Evolutionary conservation across 2,888 invertebrate genomes (phyloP).

Genomic region (Oxyteleia sp.): DNA sequence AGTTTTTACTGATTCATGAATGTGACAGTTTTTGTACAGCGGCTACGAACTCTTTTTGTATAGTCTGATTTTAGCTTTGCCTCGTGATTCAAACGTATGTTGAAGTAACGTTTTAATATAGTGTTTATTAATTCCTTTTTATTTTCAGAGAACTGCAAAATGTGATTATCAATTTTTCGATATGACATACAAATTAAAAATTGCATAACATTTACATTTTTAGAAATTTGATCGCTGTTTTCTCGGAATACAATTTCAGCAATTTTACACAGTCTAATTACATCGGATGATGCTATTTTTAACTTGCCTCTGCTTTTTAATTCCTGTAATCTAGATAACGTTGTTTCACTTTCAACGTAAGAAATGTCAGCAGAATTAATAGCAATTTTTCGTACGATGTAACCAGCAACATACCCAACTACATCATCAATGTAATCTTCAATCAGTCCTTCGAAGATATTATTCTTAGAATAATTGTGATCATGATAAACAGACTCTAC

Average conservation of each 20-base stretch:
- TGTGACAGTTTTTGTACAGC: not conserved
- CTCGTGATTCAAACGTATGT: not conserved
- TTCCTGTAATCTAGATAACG: slow-evolving; percentile 8
- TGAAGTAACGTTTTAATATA: slow-evolving; percentile 5
- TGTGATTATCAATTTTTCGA: not conserved
- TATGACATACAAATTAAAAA: not conserved
- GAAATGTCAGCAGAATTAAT: not conserved
- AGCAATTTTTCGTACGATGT: slow-evolving; percentile 6
- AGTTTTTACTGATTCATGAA: slow-evolving; percentile 14
- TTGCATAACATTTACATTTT: not conserved
- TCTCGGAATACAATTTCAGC: slow-evolving; percentile 34
- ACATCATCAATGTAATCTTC: slow-evolving; percentile 14
- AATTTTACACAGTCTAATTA: slow-evolving; percentile 14
- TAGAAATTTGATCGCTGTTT: not conserved
- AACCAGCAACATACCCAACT: slow-evolving; percentile 21
- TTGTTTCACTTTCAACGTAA: slow-evolving; percentile 6
- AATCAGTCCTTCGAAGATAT: not conserved
- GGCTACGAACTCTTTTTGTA: not conserved
- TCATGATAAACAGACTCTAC: not conserved
- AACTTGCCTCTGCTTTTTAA: slow-evolving; percentile 2
- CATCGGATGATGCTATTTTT: slow-evolving; percentile 12
- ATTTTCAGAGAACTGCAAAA: not conserved
- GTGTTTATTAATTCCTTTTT: not conserved
- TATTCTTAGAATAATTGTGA: slow-evolving; percentile 14
- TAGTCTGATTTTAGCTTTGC: not conserved